Base-by-base conservation (phyloP, 2,797 vertebrate genomes). In the Bryconaethiops microstoma region DNA sequence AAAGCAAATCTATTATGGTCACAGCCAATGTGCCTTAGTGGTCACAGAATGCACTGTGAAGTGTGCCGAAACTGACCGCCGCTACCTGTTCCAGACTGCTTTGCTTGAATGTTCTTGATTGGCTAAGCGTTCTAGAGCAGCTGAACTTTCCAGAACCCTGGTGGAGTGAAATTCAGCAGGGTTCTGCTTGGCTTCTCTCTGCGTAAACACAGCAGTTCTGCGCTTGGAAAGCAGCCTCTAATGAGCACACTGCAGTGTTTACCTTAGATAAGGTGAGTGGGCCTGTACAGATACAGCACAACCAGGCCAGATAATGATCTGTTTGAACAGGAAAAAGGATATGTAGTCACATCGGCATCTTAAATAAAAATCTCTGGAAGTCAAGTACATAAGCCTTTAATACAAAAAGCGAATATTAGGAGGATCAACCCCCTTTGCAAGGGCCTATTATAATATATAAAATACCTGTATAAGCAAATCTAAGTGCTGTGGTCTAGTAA, bases 261-360 rank as follows among this genome's bases (percentile, higher is more conserved):
- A 96, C 96, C 95, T 96, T 74, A 95, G 96, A 97, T 97, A 96
- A 96, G 96, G 96, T 96, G 94, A 96, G 93, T 90, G 85, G 86
- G 50, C 88, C 85, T 79, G 81, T 88, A 92, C 90, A 92, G 95
- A 96, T 95, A 95, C 93, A 83, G 86, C 45, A 23, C 6, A 35
- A 25, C 25, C 19, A 57, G 52, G 82, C 60, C 86, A 89, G 92
- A 92, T 91, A 92, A 92, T 82, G 87, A 93, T 92, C 89, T 92
- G 82, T 93, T 91, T 92, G 82, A 85, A 92, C 89, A 93, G 92
- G 88, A 92, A 93, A 29, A 93, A 90, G 92, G 87, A 83, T 77
- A 82, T 82, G 78, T 83, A 91, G 87, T 76, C 73, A 0, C 42
- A 63, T 29, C 35, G 77, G 74, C 45, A 0, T 80, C 75, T 59